phyloP scores from a whole-genome alignment of 2,797 vertebrate species.

The Octomys mimax region DNA sequence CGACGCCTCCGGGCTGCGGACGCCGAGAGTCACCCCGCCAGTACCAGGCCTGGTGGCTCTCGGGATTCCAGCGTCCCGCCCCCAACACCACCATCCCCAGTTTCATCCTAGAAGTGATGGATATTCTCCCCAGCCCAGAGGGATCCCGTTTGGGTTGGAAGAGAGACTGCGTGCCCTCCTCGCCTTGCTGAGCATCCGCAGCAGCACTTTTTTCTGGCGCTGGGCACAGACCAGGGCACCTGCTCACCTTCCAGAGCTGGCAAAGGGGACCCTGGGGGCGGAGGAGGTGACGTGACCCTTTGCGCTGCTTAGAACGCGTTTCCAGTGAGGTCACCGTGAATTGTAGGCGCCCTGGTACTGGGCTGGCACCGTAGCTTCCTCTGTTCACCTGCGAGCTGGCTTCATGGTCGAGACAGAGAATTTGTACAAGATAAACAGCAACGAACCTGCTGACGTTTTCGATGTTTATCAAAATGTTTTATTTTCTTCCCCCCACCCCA shows the following conservation, averaged over 20 bases:
- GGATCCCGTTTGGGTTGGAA: neutral
- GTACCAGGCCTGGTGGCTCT: neutral
- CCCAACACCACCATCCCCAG: neutral
- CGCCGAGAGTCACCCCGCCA: neutral
- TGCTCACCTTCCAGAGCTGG: neutral
- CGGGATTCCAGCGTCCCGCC: neutral
- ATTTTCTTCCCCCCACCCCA: neutral
- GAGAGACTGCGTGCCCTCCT: neutral
- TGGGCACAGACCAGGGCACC: neutral
- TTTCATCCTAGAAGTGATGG: neutral
- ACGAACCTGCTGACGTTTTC: conserved; percentile 17
- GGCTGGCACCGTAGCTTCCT: neutral
- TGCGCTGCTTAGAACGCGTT: neutral
- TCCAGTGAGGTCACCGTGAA: neutral
- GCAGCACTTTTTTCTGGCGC: too few species aligned
- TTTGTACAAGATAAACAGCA: neutral
- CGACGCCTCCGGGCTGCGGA: neutral
- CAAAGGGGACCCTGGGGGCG: neutral
- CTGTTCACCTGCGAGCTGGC: conserved; percentile 14
- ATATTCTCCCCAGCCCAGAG: neutral
- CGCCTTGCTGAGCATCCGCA: neutral
- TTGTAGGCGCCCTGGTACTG: neutral
- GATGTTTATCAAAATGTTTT: conserved; percentile 40
- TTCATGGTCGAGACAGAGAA: neutral
- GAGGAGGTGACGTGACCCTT: neutral